A percentile compares a stretch with the other conserved stretches of the same genome.
Evolutionary conservation across 2,113 vertebrate genomes (phyloP).

Genomic region (Illadopsis cleaveri): DNA sequence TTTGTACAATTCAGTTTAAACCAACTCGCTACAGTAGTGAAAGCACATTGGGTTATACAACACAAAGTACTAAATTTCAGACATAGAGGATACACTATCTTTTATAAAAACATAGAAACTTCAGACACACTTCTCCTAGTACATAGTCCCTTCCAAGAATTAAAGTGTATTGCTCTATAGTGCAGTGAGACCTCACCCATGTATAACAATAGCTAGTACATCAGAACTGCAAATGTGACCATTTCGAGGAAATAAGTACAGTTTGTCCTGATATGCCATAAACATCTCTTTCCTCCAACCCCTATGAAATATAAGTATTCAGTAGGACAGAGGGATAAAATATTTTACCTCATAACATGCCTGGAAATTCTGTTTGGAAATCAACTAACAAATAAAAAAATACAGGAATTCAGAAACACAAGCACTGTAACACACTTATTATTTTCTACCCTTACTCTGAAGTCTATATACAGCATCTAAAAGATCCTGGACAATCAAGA

Average conservation of each 20-base stretch:
- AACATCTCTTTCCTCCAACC: background rate
- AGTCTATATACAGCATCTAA: background rate
- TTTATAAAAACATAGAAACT: background rate
- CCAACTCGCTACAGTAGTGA: accelerated
- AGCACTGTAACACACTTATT: background rate
- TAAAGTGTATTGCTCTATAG: background rate
- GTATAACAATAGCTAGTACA: background rate
- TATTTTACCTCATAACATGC: background rate
- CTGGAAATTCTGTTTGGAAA: background rate
- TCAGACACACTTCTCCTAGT: background rate
- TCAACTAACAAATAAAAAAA: background rate
- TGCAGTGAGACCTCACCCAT: background rate
- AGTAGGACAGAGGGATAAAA: background rate
- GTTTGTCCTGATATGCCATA: background rate
- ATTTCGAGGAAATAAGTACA: background rate
- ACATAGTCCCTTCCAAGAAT: background rate
- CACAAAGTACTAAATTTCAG: background rate
- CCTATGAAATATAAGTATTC: background rate
- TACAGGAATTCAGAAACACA: background rate
- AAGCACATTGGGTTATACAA: background rate
- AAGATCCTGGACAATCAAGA: background rate
- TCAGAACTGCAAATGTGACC: background rate
- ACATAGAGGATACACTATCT: background rate
- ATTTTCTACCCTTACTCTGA: background rate
- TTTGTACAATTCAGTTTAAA: background rate